These are phyloP conservation scores for Coluber constrictor DNA, from an alignment of 2,797 vertebrate genomes.

Conservation along the genomic window DNA sequence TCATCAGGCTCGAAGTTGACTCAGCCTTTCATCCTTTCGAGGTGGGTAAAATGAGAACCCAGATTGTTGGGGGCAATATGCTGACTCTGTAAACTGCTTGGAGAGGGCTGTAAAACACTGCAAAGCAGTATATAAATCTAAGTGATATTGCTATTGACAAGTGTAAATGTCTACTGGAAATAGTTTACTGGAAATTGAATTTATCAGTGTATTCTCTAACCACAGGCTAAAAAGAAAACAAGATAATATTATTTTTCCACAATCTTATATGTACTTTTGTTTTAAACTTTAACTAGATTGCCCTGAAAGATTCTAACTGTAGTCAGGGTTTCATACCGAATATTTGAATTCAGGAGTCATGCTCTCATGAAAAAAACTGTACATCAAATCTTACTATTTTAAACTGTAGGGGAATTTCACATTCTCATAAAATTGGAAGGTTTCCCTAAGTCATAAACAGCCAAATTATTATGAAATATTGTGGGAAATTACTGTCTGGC, in stretches of 20 bases:
- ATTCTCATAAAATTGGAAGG: not conserved
- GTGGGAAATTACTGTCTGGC: conserved; percentile 12
- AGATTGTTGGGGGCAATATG: not conserved
- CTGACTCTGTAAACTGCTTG: not conserved
- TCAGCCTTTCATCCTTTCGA: not conserved
- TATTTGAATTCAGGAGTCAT: not conserved
- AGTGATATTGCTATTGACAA: no score
- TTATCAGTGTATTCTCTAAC: not conserved
- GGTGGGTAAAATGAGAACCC: not conserved
- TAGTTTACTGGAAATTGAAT: not conserved
- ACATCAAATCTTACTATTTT: not conserved
- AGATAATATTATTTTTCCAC: not conserved
- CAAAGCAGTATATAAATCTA: no score
- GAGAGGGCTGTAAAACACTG: no score
- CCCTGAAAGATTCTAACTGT: not conserved
- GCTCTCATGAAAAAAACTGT: not conserved
- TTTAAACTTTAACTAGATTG: not conserved
- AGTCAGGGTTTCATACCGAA: not conserved
- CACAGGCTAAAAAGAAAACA: not conserved
- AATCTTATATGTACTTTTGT: no score
- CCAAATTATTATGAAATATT: not conserved
- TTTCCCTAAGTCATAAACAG: not conserved
- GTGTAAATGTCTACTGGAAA: not conserved
- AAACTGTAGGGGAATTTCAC: not conserved
- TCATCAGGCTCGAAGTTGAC: not conserved